Conservation (phyloP, 35 echinoderm and acorn worm genomes). For the Holothuria glaberrima region DNA sequence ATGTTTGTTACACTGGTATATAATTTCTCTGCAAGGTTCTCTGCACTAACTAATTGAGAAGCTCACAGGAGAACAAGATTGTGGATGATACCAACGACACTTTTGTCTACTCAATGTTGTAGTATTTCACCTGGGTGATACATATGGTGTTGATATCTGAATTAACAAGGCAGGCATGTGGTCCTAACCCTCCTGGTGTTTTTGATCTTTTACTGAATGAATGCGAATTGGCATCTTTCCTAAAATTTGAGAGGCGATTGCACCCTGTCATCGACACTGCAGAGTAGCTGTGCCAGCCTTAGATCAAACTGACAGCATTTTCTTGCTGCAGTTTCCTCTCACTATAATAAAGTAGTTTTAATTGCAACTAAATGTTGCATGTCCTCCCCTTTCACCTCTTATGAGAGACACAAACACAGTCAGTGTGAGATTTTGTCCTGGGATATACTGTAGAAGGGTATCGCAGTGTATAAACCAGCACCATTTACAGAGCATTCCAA, state of each 20-base stretch:
- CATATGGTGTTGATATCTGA: constrained; percentile 3
- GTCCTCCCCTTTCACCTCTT: constrained; percentile 20
- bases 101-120: constrained; percentile 4
- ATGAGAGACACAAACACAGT: constrained; percentile 13
- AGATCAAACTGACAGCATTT: neutral
- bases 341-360: constrained; percentile 11
- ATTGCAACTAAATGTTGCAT: neutral
- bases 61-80: neutral
- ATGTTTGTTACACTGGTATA: neutral
- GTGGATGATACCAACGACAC: neutral
- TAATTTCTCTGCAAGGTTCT: too few species aligned
- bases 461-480: neutral
- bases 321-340: neutral
- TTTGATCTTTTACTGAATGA: constrained; percentile 2
- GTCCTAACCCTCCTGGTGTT: neutral
- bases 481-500: neutral
- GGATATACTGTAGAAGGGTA: neutral
- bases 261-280: neutral
- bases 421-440: constrained; percentile 12
- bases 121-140: neutral
- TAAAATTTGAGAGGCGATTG: neutral
- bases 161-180: constrained; percentile 19
- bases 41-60: too few species aligned
- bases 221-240: neutral
- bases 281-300: constrained; percentile 3